A percentile compares a stretch with the other conserved stretches of the same genome.
These are phyloP conservation scores for Tachina lurida DNA, from an alignment of 2,888 invertebrate genomes.

Conservation along the genomic window DNA sequence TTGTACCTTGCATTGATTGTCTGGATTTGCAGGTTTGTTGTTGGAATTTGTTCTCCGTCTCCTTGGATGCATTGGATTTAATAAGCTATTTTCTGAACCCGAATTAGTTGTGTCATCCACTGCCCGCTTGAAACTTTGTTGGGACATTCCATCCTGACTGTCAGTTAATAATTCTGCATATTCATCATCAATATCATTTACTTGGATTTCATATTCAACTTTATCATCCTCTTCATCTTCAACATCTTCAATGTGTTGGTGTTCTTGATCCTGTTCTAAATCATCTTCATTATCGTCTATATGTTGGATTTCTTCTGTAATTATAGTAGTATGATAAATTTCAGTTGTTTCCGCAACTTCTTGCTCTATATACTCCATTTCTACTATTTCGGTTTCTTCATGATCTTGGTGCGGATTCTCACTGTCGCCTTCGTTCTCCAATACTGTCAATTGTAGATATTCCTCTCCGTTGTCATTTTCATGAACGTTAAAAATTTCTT, in stretches of 20 bases:
- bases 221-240: constrained; percentile 51
- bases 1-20: constrained; percentile 75
- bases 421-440: constrained; percentile 33
- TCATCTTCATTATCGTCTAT: constrained; percentile 69
- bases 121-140: constrained; percentile 45
- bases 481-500: constrained; percentile 45
- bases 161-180: constrained; percentile 66
- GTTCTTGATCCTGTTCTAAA: constrained; percentile 36
- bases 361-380: constrained; percentile 71
- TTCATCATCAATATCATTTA: constrained; percentile 67
- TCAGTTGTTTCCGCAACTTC: constrained; percentile 75
- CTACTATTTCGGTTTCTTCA: constrained; percentile 45
- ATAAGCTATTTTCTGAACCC: constrained; percentile 39
- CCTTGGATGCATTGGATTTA: constrained; percentile 26
- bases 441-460: constrained; percentile 25
- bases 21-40: constrained; percentile 73
- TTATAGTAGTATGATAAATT: constrained; percentile 73
- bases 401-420: background rate
- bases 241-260: constrained; percentile 21
- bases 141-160: constrained; percentile 54
- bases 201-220: constrained; percentile 69
- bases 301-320: constrained; percentile 72
- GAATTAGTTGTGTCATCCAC: constrained; percentile 33
- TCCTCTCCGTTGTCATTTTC: constrained; percentile 31
- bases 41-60: constrained; percentile 45